Conservation (phyloP, 1,140 invertebrate species). For the Agrypnia vestita region DNA sequence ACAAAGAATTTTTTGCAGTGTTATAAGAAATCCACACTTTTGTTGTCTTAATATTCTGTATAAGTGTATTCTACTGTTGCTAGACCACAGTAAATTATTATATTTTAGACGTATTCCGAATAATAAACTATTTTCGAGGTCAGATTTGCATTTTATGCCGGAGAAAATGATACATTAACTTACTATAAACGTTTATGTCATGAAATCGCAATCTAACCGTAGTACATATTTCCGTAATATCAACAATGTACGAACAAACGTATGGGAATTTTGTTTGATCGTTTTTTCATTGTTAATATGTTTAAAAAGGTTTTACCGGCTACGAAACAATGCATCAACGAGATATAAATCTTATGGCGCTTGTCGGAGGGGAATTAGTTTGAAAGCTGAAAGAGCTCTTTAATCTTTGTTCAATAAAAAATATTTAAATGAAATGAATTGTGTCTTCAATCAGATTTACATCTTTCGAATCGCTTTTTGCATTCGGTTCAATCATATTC, state of each 20-base stretch:
- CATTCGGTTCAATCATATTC: background rate
- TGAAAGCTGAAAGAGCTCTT: slow-evolving; percentile 37
- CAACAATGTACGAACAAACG: slow-evolving; percentile 45
- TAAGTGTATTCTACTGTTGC: no score
- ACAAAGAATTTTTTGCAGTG: no score
- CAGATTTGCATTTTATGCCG: slow-evolving; percentile 18
- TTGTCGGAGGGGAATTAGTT: slow-evolving; percentile 42
- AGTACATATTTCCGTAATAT: slow-evolving; percentile 41
- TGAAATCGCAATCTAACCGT: slow-evolving; percentile 24
- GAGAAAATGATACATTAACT: slow-evolving; percentile 39
- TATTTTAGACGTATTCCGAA: no score
- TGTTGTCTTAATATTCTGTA: no score
- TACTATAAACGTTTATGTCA: slow-evolving; percentile 29
- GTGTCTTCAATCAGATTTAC: slow-evolving; percentile 6
- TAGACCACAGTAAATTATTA: no score
- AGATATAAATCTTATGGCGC: slow-evolving; percentile 47
- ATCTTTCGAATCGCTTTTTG: background rate
- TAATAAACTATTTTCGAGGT: background rate
- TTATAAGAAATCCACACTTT: no score
- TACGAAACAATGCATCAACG: slow-evolving; percentile 49
- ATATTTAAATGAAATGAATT: slow-evolving; percentile 20
- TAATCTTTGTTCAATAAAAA: slow-evolving; percentile 41
- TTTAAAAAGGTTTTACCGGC: slow-evolving; percentile 54
- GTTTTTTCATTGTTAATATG: slow-evolving; percentile 54
- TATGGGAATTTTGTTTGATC: slow-evolving; percentile 52